Base-by-base conservation (phyloP, 1,140 invertebrate genomes). In the Neelides sp. region DNA sequence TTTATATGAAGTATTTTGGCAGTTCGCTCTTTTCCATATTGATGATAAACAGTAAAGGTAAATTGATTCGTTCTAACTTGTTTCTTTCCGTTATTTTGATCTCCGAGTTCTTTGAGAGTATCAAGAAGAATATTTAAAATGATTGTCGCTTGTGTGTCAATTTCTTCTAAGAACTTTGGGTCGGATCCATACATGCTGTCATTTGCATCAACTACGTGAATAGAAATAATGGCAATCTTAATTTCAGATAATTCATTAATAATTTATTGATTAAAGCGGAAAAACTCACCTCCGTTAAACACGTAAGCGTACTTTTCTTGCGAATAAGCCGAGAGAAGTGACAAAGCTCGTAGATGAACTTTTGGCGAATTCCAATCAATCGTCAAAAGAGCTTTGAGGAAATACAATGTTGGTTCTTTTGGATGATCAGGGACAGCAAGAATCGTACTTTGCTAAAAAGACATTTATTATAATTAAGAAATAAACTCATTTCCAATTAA, bases 121-220 rank as follows among this genome's bases (percentile, higher is more conserved):
- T 69, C 66, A 3, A 94, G 66, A 42, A 92, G 72, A 67, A 88
- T 80, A 57, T 83, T 79, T 8, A 92, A 67, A 39, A 94, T 68
- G 50, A 82, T 78, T 1, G 77, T 74, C 47, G 79, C 81, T 58
- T 92, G 78, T 61, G 77, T 78, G 59, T 89, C 80, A 0, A 92
- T 72, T 71, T 89, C 85, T 3, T 66, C 66, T 10, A 92, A 69
- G 67, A 89, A 95, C 67, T 90, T 85, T 23, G 78, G 74, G 71
- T 94, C 88, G 34, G 78, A 78, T 1, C 89, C 90, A 67, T 95
- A 95, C n/a, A 96, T 68, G 41, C 78, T 75, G 66, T 96, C 90
- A 67, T 96, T 96, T 1, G 90, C 90, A 64, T 94, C 82, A 44
- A 95, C 86, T 88, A 69, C 56, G 71, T 74, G 63, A 52, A 51